phyloP scores from a whole-genome alignment of 2,113 vertebrate species.

The Campylorhamphus procurvoides region DNA sequence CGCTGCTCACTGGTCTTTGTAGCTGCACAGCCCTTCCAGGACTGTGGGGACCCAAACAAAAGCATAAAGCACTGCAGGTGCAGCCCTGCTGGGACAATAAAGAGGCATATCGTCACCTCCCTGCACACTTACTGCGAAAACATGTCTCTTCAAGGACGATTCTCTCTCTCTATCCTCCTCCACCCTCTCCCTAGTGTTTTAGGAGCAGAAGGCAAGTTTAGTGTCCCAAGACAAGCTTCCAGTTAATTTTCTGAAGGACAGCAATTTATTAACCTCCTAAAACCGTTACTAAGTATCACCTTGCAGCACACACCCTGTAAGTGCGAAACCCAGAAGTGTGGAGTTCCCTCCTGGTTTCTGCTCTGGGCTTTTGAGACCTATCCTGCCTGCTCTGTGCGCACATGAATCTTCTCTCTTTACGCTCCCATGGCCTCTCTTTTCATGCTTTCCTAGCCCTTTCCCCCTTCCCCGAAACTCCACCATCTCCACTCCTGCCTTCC shows the following conservation, averaged over 20 bases:
- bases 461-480: neutral
- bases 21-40: neutral
- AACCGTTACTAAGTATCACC: neutral
- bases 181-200: neutral
- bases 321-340: neutral
- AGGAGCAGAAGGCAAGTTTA: neutral
- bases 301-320: neutral
- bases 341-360: neutral
- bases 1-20: neutral
- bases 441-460: neutral
- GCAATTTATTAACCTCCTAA: neutral
- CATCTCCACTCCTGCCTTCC: neutral
- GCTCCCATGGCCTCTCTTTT: neutral
- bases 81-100: constrained; percentile 14
- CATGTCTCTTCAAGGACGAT: constrained; percentile 18
- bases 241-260: neutral
- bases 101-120: neutral
- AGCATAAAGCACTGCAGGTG: neutral
- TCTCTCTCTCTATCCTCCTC: neutral
- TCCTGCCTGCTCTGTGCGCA: neutral
- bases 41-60: neutral
- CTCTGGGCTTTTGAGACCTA: neutral
- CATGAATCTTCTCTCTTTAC: neutral
- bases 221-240: neutral
- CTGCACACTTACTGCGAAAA: neutral